Evolutionary conservation across 2,797 vertebrate species (phyloP).

Genomic region (Buceros bicornis): DNA sequence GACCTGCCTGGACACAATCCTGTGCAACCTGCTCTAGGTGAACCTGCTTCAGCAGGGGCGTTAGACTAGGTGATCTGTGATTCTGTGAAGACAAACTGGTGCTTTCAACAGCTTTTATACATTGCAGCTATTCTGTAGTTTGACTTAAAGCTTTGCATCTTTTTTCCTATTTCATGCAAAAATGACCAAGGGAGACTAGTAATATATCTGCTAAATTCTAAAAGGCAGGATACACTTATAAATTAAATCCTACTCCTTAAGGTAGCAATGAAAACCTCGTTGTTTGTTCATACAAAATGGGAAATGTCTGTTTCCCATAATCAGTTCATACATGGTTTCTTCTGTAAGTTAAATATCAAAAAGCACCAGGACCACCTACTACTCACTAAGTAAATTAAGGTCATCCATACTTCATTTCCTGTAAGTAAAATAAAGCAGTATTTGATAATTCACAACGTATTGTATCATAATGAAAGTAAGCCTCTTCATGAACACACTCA

Average conservation of each 20-base stretch:
- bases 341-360: not conserved
- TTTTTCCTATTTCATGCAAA: not conserved
- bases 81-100: not conserved
- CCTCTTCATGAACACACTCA: not conserved
- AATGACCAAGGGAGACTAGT: not conserved
- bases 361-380: not conserved
- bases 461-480: not conserved
- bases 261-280: not conserved
- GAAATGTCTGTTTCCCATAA: not conserved
- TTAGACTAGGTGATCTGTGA: no score
- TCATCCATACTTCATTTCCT: not conserved
- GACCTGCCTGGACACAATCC: no score
- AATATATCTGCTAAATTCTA: not conserved
- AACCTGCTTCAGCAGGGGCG: no score
- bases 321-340: not conserved
- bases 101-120: not conserved
- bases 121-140: not conserved
- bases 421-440: not conserved
- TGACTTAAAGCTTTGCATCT: not conserved
- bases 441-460: not conserved
- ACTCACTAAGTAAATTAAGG: not conserved
- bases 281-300: not conserved
- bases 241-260: not conserved
- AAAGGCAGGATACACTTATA: not conserved
- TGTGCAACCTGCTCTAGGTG: no score